These are phyloP conservation scores for Dolomedes plantarius DNA, from an alignment of 2,888 invertebrate species.

Conservation along the genomic window DNA sequence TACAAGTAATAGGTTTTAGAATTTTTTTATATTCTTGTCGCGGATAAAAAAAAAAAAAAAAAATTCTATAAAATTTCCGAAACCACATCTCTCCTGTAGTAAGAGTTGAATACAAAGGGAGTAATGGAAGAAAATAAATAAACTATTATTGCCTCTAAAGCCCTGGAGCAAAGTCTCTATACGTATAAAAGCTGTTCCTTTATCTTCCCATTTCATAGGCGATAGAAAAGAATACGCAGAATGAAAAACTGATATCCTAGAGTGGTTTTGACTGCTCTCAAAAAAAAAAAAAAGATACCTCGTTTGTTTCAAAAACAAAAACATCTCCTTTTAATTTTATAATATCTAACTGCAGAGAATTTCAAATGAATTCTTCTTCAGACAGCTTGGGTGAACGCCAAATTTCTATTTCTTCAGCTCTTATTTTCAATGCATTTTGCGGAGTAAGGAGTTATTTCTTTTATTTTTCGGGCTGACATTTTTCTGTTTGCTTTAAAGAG, in stretches of 20 bases:
- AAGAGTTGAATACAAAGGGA: too few species aligned
- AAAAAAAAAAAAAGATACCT: not conserved
- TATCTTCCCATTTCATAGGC: not conserved
- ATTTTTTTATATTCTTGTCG: too few species aligned
- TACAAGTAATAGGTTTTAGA: too few species aligned
- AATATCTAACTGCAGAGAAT: not conserved
- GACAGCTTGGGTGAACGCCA: conserved; percentile 5
- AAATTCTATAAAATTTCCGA: too few species aligned
- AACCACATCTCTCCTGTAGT: too few species aligned
- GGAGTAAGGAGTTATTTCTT: not conserved
- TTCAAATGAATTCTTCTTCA: not conserved
- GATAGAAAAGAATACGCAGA: not conserved
- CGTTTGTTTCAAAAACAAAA: not conserved
- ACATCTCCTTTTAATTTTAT: not conserved
- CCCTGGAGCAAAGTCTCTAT: not conserved
- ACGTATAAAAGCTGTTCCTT: not conserved
- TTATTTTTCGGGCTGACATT: not conserved
- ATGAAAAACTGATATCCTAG: not conserved
- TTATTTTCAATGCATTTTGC: conserved; percentile 2
- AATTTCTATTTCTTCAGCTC: not conserved
- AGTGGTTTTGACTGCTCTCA: not conserved
- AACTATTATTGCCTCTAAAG: too few species aligned
- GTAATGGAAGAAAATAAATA: too few species aligned
- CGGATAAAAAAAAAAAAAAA: too few species aligned
- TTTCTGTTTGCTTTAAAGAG: not conserved